phyloP scores from a whole-genome alignment of 2,113 vertebrate species.

The Apteryx mantelli region DNA sequence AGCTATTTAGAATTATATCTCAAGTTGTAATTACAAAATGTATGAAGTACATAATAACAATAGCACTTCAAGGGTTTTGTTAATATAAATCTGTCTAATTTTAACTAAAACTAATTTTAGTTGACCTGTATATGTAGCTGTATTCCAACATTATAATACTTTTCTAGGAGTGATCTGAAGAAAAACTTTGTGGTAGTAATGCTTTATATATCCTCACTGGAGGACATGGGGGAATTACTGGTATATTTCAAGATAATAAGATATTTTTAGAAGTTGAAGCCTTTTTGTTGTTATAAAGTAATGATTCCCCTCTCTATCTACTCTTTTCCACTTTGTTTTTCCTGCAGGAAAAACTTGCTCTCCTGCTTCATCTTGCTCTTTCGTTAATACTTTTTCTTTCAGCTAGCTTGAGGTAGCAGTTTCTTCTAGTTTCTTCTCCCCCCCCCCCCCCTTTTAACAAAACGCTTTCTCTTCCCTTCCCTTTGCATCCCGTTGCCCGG shows the following conservation, averaged over 20 bases:
- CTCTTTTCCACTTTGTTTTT: background rate
- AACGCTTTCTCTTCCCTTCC: background rate
- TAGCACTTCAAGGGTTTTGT: background rate
- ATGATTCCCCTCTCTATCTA: background rate
- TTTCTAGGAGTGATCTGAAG: background rate
- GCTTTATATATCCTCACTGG: background rate
- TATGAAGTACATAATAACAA: background rate
- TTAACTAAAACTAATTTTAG: background rate
- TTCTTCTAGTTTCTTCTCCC: background rate
- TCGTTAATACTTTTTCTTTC: background rate
- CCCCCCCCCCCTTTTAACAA: background rate
- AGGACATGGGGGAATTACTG: background rate
- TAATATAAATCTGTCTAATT: background rate
- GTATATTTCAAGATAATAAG: background rate
- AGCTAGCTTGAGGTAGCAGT: background rate
- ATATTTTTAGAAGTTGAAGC: background rate
- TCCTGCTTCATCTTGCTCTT: background rate
- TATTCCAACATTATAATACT: background rate
- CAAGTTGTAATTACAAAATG: background rate
- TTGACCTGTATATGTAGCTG: background rate
- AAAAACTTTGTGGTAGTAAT: background rate
- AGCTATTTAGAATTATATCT: background rate
- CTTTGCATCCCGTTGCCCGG: background rate
- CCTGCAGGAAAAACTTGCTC: background rate
- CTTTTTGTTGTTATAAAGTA: background rate